Evolutionary conservation across 1,140 invertebrate species (phyloP), one percentile per base, ranked within the genome.

Genomic region (Drosophila willistoni): DNA sequence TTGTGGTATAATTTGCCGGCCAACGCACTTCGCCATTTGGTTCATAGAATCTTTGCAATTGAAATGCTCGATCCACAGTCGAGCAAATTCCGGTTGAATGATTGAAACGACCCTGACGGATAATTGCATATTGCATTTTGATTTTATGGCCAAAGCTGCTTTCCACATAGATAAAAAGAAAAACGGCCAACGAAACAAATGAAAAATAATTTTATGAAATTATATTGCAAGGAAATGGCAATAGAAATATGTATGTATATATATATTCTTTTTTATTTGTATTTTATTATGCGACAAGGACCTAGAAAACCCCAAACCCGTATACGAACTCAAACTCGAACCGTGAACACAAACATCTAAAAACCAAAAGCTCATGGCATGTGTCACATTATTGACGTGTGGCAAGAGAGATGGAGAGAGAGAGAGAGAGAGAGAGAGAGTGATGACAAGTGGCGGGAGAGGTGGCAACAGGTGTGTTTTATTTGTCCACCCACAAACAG

Each of bases 381-480:
- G 64, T 59, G 64, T 62, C 68, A 71, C 69, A 70, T 76, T 76
- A 76, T 76, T 69, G 72, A 64, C 61, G 69, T 64, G 68, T 78
- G 63, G 62, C 44, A n/a, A 7, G 2, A 47, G 14, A 17, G 1
- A 64, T 55, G 25, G 42, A 25, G 64, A 17, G 4, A 33, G 7
- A 25, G 7, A n/a, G 55, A 13, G 22, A 36, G 14, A 71, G 42
- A 64, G 63, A 47, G 60, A 64, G 54, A 36, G 41, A 13, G 64
- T 10, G 13, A 54, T 29, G n/a, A 22, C 9, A 29, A 29, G 29
- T 29, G 10, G 59, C 4, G 33, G 25, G 19, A 71, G 55, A 64
- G 65, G 73, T 67, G 73, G 78, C 82, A 86, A 86, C 82, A 86
- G 82, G 82, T 86, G 82, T 82, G 83, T 61, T 87, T 87, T 82